These are phyloP conservation scores for Muntiacus reevesi DNA, from an alignment of 2,113 vertebrate genomes.

Conservation along the genomic window DNA sequence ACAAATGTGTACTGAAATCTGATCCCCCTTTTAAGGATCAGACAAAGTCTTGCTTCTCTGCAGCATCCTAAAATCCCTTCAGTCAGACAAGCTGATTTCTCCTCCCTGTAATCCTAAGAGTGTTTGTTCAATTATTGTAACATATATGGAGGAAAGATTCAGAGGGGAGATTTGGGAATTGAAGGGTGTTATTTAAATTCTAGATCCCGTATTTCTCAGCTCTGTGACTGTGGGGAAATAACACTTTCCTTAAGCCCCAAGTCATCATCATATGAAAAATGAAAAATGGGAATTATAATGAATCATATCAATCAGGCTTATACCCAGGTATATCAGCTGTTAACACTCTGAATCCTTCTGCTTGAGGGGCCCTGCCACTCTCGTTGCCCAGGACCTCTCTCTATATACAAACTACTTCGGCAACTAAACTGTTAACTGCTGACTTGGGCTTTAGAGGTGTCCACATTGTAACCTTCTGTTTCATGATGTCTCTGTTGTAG, in stretches of 20 bases:
- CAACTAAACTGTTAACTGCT: rapidly evolving
- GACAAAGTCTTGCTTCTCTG: not conserved
- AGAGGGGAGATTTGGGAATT: not conserved
- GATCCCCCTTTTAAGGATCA: not conserved
- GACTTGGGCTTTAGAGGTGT: rapidly evolving
- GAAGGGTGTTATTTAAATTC: not conserved
- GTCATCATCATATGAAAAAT: not conserved
- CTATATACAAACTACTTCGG: rapidly evolving
- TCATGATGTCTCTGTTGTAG: too few relatives aligned
- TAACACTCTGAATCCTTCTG: rapidly evolving
- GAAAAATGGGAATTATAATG: not conserved
- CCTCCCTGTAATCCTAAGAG: not conserved
- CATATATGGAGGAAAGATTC: not conserved
- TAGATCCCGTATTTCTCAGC: not conserved
- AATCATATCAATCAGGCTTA: rapidly evolving
- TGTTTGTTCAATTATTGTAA: not conserved
- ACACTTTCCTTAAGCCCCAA: not conserved
- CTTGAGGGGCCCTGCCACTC: rapidly evolving
- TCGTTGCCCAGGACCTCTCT: rapidly evolving
- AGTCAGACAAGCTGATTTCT: not conserved
- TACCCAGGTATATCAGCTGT: rapidly evolving
- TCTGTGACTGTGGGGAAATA: not conserved
- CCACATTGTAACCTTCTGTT: not conserved
- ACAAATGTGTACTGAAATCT: not conserved
- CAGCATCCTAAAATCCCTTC: not conserved